phyloP scores from a whole-genome alignment of 2,113 vertebrate genomes.

The Cephalopholis sonnerati region DNA sequence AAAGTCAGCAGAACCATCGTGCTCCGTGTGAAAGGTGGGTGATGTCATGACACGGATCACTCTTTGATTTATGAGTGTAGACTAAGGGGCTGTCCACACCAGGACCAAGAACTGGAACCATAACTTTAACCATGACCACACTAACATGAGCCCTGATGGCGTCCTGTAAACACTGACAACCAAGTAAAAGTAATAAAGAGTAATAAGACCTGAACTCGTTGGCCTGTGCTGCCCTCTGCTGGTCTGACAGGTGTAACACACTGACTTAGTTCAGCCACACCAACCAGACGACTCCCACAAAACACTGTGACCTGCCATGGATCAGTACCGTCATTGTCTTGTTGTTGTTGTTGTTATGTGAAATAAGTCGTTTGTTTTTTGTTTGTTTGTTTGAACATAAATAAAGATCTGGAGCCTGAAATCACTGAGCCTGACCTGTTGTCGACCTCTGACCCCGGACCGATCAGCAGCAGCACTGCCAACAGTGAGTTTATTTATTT shows the following conservation, averaged over 20 bases:
- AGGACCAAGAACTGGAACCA: too few species aligned
- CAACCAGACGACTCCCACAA: background rate
- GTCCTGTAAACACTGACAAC: too few species aligned
- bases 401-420: slow-evolving; percentile 7
- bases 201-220: too few species aligned
- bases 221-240: slow-evolving; percentile 43
- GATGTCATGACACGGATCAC: background rate
- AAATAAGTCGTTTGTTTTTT: background rate
- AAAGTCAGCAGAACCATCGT: slow-evolving; percentile 86
- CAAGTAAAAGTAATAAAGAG: too few species aligned
- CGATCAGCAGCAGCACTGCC: slow-evolving; percentile 4
- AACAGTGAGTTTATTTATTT: slow-evolving; percentile 39
- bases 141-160: too few species aligned
- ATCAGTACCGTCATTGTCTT: background rate
- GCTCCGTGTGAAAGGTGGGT: slow-evolving; percentile 84
- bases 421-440: slow-evolving; percentile 6
- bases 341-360: background rate
- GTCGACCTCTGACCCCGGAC: slow-evolving; percentile 15
- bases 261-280: background rate
- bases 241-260: slow-evolving; percentile 28
- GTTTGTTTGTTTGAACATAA: too few species aligned
- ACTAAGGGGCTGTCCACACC: background rate
- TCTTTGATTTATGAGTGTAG: background rate
- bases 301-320: background rate
- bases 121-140: too few species aligned